Percentiles rank a stretch among this genome's conserved stretches.
phyloP scores from a whole-genome alignment of 1,140 invertebrate species.

The Drosophila arizonae region DNA sequence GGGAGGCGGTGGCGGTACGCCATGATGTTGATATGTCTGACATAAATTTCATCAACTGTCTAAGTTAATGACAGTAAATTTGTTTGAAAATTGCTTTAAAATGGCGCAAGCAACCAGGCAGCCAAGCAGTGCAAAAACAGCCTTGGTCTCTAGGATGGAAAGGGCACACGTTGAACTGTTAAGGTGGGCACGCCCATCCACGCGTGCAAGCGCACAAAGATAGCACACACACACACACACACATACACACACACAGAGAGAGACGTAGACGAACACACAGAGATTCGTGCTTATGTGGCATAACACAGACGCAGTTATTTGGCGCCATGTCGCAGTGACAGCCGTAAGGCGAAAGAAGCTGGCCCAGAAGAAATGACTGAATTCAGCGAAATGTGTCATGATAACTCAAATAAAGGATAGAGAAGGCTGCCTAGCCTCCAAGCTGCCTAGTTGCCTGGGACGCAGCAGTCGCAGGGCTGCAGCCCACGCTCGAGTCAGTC shows the following conservation, averaged over 20 bases:
- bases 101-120: conserved; percentile 76
- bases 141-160: conserved; percentile 30
- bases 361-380: conserved; percentile 68
- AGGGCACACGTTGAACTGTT: conserved; percentile 37
- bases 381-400: conserved; percentile 80
- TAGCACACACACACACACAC: conserved; percentile 31
- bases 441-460: conserved; percentile 4
- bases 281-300: conserved; percentile 16
- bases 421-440: conserved; percentile 44
- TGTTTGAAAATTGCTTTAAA: conserved; percentile 82
- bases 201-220: conserved; percentile 14
- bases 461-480: conserved; percentile 14
- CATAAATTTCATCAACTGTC: conserved; percentile 82
- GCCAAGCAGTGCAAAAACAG: conserved; percentile 73
- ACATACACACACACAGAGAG: conserved; percentile 23
- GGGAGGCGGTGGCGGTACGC: conserved; percentile 30
- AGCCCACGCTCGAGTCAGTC: conserved; percentile 50
- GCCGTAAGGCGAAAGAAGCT: conserved; percentile 69
- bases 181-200: conserved; percentile 54
- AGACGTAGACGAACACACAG: conserved; percentile 13
- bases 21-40: conserved; percentile 80
- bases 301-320: conserved; percentile 29
- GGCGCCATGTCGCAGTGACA: conserved; percentile 76
- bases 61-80: conserved; percentile 82
- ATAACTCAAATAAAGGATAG: conserved; percentile 82